Evolutionary conservation across 2,888 invertebrate species (phyloP).

Genomic region (Drosophila buzzatii): DNA sequence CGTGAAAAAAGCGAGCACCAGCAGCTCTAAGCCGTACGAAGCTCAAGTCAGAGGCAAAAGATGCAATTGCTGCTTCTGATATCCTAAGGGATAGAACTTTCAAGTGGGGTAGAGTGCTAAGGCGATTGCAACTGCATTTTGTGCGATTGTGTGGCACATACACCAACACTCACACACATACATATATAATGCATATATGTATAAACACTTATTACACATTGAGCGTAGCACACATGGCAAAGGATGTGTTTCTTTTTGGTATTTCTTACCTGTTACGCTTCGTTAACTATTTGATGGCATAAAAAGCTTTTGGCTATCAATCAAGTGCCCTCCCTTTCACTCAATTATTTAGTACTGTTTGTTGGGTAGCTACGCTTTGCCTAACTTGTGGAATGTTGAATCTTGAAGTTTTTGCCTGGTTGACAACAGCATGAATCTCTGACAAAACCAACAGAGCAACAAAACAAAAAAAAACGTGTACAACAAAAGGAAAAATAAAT

Average conservation of each 20-base stretch:
- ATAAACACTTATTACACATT: not conserved
- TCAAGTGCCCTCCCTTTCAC: constrained; percentile 55
- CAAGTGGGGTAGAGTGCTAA: constrained; percentile 2
- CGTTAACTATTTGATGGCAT: constrained; percentile 71
- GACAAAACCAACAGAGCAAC: not conserved
- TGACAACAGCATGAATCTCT: constrained; percentile 14
- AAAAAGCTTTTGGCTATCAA: constrained; percentile 76
- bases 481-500: not conserved
- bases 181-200: not conserved
- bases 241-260: constrained; percentile 26
- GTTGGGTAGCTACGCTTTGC: constrained; percentile 4
- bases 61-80: constrained; percentile 8
- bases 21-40: not conserved
- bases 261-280: constrained; percentile 73
- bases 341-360: constrained; percentile 65
- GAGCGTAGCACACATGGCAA: constrained; percentile 1
- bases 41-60: not conserved
- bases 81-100: not conserved
- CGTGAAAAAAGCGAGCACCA: not conserved
- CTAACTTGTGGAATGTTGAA: constrained; percentile 15
- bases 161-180: constrained; percentile 2
- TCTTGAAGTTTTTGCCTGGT: constrained; percentile 12
- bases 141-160: constrained; percentile 12
- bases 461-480: not conserved
- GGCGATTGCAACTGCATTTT: constrained; percentile 25